Conservation (phyloP, 2,888 invertebrate species). For the Campoplex capitator region DNA sequence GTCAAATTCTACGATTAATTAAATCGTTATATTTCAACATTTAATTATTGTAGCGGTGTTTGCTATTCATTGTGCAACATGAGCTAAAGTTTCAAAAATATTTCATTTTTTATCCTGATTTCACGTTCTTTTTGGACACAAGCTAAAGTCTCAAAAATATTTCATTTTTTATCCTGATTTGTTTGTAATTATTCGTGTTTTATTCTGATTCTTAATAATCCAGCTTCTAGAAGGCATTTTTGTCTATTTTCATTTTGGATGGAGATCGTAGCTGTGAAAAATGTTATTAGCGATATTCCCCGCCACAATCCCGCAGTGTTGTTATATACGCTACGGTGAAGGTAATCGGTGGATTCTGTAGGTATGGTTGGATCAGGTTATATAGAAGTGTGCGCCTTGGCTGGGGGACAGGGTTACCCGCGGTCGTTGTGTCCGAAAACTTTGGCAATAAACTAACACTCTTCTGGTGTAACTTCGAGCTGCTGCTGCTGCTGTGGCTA, state of each 20-base stretch:
- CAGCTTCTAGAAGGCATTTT: not conserved
- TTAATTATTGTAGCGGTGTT: too few species aligned
- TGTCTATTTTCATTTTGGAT: not conserved
- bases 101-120: too few species aligned
- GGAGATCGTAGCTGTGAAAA: not conserved
- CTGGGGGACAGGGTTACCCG: conserved; percentile 81
- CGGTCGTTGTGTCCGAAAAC: conserved; percentile 84
- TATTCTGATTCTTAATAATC: too few species aligned
- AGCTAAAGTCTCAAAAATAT: not conserved
- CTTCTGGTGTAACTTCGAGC: conserved; percentile 72
- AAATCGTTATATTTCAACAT: too few species aligned
- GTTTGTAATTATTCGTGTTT: not conserved
- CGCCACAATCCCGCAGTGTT: not conserved
- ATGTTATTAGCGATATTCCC: conserved; percentile 4
- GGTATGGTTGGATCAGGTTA: conserved; percentile 71
- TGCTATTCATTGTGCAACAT: too few species aligned
- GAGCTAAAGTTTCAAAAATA: too few species aligned
- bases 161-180: not conserved
- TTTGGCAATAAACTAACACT: conserved; percentile 85
- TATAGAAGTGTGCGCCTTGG: conserved; percentile 72
- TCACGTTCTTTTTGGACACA: too few species aligned
- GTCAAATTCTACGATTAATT: too few species aligned
- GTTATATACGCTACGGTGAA: conserved; percentile 42
- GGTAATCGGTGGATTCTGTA: conserved; percentile 60
- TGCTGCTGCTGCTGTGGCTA: conserved; percentile 41